Percentiles rank a stretch among this genome's conserved stretches.
Evolutionary conservation across 92 coral and sea anemone species (phyloP).

Genomic region (Epizoanthus rinbou): DNA sequence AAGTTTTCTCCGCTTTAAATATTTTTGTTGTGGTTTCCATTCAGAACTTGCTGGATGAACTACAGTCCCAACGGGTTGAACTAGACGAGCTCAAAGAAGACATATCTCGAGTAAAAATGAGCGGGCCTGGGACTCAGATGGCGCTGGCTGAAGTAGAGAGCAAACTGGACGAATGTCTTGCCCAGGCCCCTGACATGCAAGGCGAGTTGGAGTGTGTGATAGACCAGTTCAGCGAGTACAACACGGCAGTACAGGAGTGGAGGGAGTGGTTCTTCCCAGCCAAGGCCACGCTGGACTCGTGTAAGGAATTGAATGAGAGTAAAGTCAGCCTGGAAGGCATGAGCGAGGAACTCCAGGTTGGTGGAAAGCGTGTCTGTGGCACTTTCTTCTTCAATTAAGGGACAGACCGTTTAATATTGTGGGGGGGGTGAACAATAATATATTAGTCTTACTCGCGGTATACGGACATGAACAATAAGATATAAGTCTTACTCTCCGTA

Average conservation of each 20-base stretch:
- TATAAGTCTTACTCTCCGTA: too few relatives aligned
- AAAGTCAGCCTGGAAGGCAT: constrained; percentile 74
- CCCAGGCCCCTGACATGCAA: constrained; percentile 67
- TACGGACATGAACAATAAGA: too few relatives aligned
- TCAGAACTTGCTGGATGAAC: constrained; percentile 61
- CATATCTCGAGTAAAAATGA: constrained; percentile 52
- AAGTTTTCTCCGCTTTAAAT: not conserved
- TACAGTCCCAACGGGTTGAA: constrained; percentile 65
- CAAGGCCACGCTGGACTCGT: constrained; percentile 78
- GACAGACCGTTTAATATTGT: too few relatives aligned
- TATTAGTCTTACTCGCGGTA: too few relatives aligned
- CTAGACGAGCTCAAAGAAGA: constrained; percentile 75
- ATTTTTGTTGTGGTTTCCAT: not conserved
- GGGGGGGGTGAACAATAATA: too few relatives aligned
- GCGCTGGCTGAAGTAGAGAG: constrained; percentile 58
- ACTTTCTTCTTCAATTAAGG: too few relatives aligned
- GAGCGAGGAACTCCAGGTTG: constrained; percentile 76
- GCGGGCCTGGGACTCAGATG: constrained; percentile 50
- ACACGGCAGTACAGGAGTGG: constrained; percentile 91
- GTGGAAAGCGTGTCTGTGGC: not conserved
- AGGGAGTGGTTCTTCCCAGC: constrained; percentile 92
- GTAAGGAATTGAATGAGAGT: constrained; percentile 63
- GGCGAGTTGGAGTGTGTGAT: constrained; percentile 85
- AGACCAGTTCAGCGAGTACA: constrained; percentile 80
- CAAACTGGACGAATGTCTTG: constrained; percentile 65